Conservation (phyloP, 2,888 invertebrate species). For the Pherbina coryleti region DNA sequence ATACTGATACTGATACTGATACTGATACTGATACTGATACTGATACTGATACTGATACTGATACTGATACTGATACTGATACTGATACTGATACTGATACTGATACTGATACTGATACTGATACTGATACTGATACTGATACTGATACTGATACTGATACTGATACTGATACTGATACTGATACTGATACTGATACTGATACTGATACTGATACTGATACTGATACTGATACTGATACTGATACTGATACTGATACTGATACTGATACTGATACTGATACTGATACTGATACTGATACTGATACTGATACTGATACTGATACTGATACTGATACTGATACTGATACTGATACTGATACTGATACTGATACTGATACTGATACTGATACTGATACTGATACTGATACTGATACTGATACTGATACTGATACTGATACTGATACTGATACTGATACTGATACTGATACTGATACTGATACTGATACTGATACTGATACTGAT, state of each 20-base stretch:
- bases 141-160: background rate
- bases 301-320: background rate
- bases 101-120: slow-evolving; percentile 39
- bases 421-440: background rate
- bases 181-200: background rate
- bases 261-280: background rate
- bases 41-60: slow-evolving; percentile 39
- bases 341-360: slow-evolving; percentile 39
- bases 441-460: background rate
- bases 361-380: background rate
- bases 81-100: background rate
- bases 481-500: background rate
- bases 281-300: slow-evolving; percentile 39
- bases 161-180: slow-evolving; percentile 39
- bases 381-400: background rate
- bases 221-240: slow-evolving; percentile 39
- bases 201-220: background rate
- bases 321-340: background rate
- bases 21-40: background rate
- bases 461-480: slow-evolving; percentile 39
- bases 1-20: background rate
- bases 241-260: background rate
- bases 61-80: background rate
- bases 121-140: background rate
- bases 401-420: slow-evolving; percentile 39